Base-by-base conservation (phyloP, 2,113 vertebrate genomes). In the Cephalopholis sonnerati region DNA sequence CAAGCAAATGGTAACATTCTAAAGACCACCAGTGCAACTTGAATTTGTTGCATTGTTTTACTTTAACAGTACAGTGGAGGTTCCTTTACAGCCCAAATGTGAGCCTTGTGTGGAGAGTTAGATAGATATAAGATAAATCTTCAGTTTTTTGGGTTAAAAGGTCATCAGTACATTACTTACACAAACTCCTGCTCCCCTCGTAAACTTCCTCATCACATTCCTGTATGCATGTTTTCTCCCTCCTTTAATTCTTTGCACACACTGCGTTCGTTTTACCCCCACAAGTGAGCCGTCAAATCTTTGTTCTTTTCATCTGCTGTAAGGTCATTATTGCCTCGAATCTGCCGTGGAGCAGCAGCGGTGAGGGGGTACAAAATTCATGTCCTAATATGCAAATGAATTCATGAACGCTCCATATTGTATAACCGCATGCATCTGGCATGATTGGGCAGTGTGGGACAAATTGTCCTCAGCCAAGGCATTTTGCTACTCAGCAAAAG, bases 401-500 rank as follows among this genome's bases (percentile, higher is more conserved):
- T 80, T 87, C 90, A 86, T 89, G 77, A 81, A 79, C 48, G 84
- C 87, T 84, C 85, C 88, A 84, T 92, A 90, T 93, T 95, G 92
- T 93, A 84, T 72, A 93, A 87, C 85, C 81, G 41, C 88, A 84
- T 85, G 91, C 87, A 91, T 90, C 91, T 93, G 92, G 86, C 84
- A 79, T 91, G 90, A 93, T 90, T 93, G 91, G 90, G 78, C 87
- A 80, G 82, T 70, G 79, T 82, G 87, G 88, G 92, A 91, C 89
- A 91, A 91, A 93, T 87, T 85, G 84, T 92, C 92, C 87, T 83
- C 78, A 63, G 86, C 91, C 82, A 78, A 88, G 86, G 87, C 79
- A 64, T 93, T 93, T 89, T 89, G 83, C 91, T 84, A 93, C 89
- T 95, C 94, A 94, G 94, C 94, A 95, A 91, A 95, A 95, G 88